Conservation (phyloP, 2,113 vertebrate species). For the Mustelus asterias region DNA sequence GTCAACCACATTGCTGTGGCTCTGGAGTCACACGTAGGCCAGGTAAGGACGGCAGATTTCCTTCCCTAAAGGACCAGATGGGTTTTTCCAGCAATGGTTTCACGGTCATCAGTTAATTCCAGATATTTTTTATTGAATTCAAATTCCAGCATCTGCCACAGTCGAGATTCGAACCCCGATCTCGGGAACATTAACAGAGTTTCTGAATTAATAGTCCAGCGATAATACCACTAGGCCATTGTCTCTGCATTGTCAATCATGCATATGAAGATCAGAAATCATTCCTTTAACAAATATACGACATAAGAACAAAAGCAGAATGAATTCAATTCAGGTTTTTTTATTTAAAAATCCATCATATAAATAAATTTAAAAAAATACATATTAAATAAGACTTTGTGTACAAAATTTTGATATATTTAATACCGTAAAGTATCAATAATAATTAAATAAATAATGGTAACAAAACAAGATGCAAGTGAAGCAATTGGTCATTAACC, state of each 20-base stretch:
- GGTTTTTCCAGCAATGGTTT: too few relatives aligned
- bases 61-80: too few relatives aligned
- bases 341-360: neutral
- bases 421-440: neutral
- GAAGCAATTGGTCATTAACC: neutral
- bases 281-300: neutral
- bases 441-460: constrained; percentile 5
- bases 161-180: too few relatives aligned
- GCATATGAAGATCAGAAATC: neutral
- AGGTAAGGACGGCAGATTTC: too few relatives aligned
- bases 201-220: too few relatives aligned
- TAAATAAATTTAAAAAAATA: constrained; percentile 33
- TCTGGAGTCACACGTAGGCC: too few relatives aligned
- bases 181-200: too few relatives aligned
- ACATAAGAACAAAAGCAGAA: neutral
- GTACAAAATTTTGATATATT: constrained; percentile 3
- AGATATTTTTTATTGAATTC: too few relatives aligned
- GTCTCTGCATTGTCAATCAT: neutral
- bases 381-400: constrained; percentile 22
- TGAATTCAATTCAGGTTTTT: neutral
- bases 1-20: too few relatives aligned
- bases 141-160: too few relatives aligned
- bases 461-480: neutral
- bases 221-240: too few relatives aligned
- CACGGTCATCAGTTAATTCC: too few relatives aligned